Conservation (phyloP, 2,113 vertebrate genomes). For the Thinocorus orbignyianus region DNA sequence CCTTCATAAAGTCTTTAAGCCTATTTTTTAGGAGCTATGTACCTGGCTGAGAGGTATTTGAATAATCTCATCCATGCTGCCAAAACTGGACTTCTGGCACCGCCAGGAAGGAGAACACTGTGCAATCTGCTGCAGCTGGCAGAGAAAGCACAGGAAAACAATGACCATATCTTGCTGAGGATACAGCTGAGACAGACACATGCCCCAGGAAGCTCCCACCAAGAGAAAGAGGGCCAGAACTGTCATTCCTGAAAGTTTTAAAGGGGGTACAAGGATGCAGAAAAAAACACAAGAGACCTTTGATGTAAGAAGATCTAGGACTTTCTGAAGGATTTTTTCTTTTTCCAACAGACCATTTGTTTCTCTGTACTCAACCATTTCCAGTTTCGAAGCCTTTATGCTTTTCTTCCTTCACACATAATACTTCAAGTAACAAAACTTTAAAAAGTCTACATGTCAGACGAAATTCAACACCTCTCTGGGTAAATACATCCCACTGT, state of each 20-base stretch:
- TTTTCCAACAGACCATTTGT: background rate
- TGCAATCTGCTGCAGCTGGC: background rate
- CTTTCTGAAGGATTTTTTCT: background rate
- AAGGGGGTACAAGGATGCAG: background rate
- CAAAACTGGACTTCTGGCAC: background rate
- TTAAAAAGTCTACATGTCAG: constrained; percentile 30
- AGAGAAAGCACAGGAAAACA: background rate
- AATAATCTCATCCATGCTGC: background rate
- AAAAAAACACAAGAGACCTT: background rate
- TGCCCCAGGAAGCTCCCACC: background rate
- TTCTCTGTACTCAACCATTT: background rate
- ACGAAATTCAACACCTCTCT: constrained; percentile 33
- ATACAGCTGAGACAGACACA: background rate
- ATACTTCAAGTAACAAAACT: constrained; percentile 39
- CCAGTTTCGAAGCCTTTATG: background rate
- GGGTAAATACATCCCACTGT: constrained; percentile 28
- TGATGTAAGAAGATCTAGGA: background rate
- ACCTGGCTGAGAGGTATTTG: background rate
- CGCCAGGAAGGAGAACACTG: background rate
- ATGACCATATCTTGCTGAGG: background rate
- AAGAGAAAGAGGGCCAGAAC: background rate
- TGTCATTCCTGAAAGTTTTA: background rate
- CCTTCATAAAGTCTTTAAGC: background rate
- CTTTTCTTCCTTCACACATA: background rate
- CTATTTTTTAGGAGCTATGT: background rate